Evolutionary conservation across 1,140 invertebrate species (phyloP), one percentile per base, ranked within the genome.

Genomic region (Drosophila gunungcola): DNA sequence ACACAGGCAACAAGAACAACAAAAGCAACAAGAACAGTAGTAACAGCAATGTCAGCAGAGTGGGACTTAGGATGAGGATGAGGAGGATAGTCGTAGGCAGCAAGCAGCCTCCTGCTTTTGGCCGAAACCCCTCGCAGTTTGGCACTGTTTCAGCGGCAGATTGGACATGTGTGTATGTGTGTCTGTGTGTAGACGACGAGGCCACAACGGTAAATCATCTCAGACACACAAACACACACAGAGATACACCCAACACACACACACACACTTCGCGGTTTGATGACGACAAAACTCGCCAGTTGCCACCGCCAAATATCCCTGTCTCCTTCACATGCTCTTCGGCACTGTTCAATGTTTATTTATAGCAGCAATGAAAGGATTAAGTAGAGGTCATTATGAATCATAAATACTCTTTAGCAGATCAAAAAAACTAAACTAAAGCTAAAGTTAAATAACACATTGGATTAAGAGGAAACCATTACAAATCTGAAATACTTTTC

Each of bases 191-290:
- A 38, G 48, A 43, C 58, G 58, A 72, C 62, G 67, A 69, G 84
- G 84, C 84, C 84, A 89, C 84, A 89, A 89, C 84, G 62, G 84
- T 89, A 89, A 89, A 89, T 89, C 84, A 89, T 78, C 77, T 53
- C 61, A 63, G 49, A 67, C 43, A 60, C 54, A 25, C 45, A 58
- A 54, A 36, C 41, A 45, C 39, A 58, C 32, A 55, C 45, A 51
- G 9, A 21, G 49, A 5, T 16, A 43, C 46, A 69, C 21, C 10
- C 48, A 34, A 10, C 4, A 56, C 21, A 56, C 16, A 60, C 36
- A 60, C 27, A 39, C 60, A 55, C 11, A 29, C 16, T 51, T 25
- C 62, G 64, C 45, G 78, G 64, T 72, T 70, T 74, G 77, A 77
- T 84, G 80, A 84, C 77, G 63, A 85, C 76, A 63, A 83, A 64